These are phyloP conservation scores for Trachops cirrhosus DNA, from an alignment of 2,797 vertebrate genomes.

Conservation along the genomic window DNA sequence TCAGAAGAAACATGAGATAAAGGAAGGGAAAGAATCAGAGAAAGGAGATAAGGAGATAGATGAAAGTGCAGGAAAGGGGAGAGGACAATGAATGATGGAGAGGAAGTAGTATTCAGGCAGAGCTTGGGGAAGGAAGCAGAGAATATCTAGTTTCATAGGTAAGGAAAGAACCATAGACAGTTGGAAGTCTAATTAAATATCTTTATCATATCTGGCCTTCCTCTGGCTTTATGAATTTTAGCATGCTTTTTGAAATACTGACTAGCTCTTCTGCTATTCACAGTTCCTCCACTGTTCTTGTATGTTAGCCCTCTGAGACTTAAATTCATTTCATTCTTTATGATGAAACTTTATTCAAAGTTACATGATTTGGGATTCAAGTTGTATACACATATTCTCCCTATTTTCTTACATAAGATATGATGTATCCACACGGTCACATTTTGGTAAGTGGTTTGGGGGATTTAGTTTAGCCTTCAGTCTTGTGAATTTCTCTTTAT, in stretches of 20 bases:
- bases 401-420: background rate
- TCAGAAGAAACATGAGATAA: background rate
- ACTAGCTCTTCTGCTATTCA: background rate
- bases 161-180: background rate
- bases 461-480: constrained; percentile 37
- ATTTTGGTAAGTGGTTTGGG: constrained; percentile 31
- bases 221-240: background rate
- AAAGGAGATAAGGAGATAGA: background rate
- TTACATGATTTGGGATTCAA: constrained; percentile 28
- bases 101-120: background rate
- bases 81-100: background rate
- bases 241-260: background rate
- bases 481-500: constrained; percentile 17
- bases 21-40: background rate
- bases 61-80: background rate
- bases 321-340: constrained; percentile 5
- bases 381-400: background rate
- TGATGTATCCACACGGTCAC: background rate
- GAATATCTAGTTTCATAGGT: background rate
- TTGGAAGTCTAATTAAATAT: background rate
- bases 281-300: background rate
- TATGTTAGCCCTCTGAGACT: background rate
- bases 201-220: background rate
- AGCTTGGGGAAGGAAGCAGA: background rate
- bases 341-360: background rate